These are phyloP conservation scores for Ceratina calcarata DNA, from an alignment of 1,140 invertebrate species.

Conservation along the genomic window DNA sequence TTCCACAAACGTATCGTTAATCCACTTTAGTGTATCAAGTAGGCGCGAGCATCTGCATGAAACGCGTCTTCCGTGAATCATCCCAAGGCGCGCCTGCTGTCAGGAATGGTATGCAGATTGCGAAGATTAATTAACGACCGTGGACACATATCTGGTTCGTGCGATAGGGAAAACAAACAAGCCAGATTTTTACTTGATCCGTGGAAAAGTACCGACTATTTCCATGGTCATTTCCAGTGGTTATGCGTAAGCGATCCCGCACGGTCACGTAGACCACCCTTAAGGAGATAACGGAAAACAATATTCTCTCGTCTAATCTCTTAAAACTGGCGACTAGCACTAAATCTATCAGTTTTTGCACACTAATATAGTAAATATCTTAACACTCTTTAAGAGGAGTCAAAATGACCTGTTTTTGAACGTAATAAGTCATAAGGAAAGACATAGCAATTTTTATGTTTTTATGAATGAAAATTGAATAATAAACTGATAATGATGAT, in stretches of 20 bases:
- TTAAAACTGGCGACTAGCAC: not conserved
- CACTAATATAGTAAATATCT: no score
- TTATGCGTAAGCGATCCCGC: conserved; percentile 2
- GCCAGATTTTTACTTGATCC: not conserved
- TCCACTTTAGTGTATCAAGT: not conserved
- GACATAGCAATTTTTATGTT: no score
- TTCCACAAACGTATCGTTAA: not conserved
- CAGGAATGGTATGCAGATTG: not conserved
- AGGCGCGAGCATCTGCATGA: no score
- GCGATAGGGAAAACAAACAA: not conserved
- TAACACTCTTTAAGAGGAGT: no score
- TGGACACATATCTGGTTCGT: not conserved
- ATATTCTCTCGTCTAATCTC: not conserved
- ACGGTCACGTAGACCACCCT: not conserved
- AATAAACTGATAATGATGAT: no score
- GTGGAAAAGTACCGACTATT: conserved; percentile 5
- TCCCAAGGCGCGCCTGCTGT: no score
- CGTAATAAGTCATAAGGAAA: no score
- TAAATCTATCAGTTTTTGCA: no score
- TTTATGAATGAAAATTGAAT: no score
- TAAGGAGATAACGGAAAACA: not conserved
- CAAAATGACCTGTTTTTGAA: no score
- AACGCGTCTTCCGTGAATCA: not conserved
- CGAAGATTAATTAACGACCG: not conserved
- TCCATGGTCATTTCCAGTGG: not conserved